phyloP scores from a whole-genome alignment of 2,797 vertebrate genomes.

The Sebastes cheni region DNA sequence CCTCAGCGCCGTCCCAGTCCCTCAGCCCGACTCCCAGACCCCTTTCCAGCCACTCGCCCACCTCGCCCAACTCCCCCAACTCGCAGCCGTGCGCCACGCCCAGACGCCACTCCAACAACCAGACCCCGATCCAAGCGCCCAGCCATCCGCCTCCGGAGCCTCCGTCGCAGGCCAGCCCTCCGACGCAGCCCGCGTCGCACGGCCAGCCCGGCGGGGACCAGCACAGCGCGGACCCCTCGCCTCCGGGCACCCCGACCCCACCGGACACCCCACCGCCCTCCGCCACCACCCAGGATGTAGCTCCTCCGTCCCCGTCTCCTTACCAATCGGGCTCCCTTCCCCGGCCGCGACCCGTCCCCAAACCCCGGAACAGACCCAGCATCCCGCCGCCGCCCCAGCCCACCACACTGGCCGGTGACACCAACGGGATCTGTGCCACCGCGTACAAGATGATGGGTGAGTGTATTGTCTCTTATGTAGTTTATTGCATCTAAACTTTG shows the following conservation, averaged over 20 bases:
- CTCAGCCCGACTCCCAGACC: conserved; percentile 86
- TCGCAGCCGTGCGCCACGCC: conserved; percentile 79
- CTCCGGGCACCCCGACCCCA: conserved; percentile 89
- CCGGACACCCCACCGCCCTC: conserved; percentile 88
- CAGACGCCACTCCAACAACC: conserved; percentile 89
- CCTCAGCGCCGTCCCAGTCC: conserved; percentile 75
- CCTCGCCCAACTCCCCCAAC: conserved; percentile 72
- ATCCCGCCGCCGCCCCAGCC: conserved; percentile 94
- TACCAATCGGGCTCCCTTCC: conserved; percentile 86
- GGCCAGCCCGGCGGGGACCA: conserved; percentile 58
- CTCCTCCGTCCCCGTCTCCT: conserved; percentile 67
- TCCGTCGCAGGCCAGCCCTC: conserved; percentile 82
- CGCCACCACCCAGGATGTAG: conserved; percentile 50
- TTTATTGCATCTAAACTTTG: neutral
- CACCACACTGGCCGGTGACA: conserved; percentile 57
- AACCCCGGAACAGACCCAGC: conserved; percentile 91
- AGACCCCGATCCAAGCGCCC: conserved; percentile 90
- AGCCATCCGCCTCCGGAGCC: conserved; percentile 94
- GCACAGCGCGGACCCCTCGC: conserved; percentile 81
- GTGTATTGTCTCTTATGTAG: neutral
- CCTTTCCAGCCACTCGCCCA: conserved; percentile 82
- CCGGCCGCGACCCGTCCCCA: conserved; percentile 91
- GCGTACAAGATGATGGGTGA: conserved; percentile 87
- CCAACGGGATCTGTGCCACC: conserved; percentile 72
- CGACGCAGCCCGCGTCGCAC: conserved; percentile 60